These are phyloP conservation scores for Oppia nitens DNA, from an alignment of 1,140 invertebrate species.

Conservation along the genomic window DNA sequence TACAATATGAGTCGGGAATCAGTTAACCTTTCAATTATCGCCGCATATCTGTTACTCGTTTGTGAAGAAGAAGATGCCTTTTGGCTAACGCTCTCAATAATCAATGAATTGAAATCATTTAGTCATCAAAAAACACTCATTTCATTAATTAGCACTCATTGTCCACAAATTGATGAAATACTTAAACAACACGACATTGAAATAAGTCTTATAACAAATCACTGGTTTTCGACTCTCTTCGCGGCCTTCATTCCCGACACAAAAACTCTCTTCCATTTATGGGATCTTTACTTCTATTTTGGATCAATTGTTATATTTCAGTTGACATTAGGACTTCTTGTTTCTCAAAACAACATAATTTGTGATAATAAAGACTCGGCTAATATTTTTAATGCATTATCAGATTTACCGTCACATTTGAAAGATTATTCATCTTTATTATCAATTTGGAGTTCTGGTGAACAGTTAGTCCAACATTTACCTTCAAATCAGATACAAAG, in stretches of 20 bases:
- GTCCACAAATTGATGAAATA: conserved; percentile 73
- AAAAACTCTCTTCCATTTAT: conserved; percentile 81
- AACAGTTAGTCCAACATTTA: conserved; percentile 1
- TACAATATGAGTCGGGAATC: conserved; percentile 3
- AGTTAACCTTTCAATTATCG: conserved; percentile 38
- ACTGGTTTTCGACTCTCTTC: conserved; percentile 97
- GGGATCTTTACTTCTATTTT: conserved; percentile 87
- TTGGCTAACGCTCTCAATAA: conserved; percentile 95
- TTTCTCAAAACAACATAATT: conserved; percentile 78
- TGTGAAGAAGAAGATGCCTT: conserved; percentile 98
- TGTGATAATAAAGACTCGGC: conserved; percentile 88
- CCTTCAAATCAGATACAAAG: background rate
- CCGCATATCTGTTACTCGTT: conserved; percentile 78
- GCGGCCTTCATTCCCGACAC: conserved; percentile 86
- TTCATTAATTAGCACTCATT: conserved; percentile 61
- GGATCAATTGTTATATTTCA: conserved; percentile 93
- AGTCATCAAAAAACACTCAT: conserved; percentile 28
- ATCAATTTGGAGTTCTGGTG: conserved; percentile 6
- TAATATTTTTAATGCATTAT: conserved; percentile 89
- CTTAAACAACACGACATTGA: conserved; percentile 70
- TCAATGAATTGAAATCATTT: conserved; percentile 64
- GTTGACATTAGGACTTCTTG: conserved; percentile 82
- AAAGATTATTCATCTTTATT: conserved; percentile 68
- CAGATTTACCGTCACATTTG: conserved; percentile 80
- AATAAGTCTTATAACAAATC: conserved; percentile 61